Evolutionary conservation across 2,113 vertebrate species (phyloP).

Genomic region (Corythornis madagascariensis): DNA sequence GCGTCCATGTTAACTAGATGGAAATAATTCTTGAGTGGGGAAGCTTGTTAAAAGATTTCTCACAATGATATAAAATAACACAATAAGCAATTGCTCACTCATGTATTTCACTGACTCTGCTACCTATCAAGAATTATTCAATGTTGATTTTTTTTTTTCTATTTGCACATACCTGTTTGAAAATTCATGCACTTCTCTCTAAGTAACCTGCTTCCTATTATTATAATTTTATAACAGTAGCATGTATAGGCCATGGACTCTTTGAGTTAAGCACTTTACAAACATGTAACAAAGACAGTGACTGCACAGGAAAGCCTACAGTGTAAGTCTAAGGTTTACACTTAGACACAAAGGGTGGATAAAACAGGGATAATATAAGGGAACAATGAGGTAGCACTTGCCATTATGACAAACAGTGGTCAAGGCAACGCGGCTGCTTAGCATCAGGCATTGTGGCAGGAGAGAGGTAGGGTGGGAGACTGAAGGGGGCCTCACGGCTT

Average conservation of each 20-base stretch:
- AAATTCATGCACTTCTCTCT: slow-evolving; percentile 8
- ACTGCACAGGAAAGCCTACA: background rate
- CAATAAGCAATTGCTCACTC: slow-evolving; percentile 30
- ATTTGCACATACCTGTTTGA: slow-evolving; percentile 6
- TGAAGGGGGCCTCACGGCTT: background rate
- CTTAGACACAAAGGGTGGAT: slow-evolving; percentile 28
- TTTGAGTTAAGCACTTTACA: slow-evolving; percentile 40
- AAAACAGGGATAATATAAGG: background rate
- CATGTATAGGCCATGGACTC: background rate
- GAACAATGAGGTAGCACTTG: background rate
- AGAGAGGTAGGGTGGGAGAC: background rate
- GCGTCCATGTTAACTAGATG: slow-evolving; percentile 26
- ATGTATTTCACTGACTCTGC: background rate
- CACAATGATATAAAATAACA: slow-evolving; percentile 38
- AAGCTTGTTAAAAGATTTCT: slow-evolving; percentile 50
- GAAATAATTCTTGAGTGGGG: slow-evolving; percentile 50
- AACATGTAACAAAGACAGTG: slow-evolving; percentile 3
- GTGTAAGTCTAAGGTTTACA: slow-evolving; percentile 24
- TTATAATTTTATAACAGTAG: slow-evolving; percentile 9
- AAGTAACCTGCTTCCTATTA: slow-evolving; percentile 23
- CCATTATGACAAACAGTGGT: background rate
- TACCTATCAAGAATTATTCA: slow-evolving; percentile 1
- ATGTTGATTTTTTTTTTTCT: background rate
- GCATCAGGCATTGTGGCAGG: background rate
- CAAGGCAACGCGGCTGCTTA: slow-evolving; percentile 2